Percentiles rank a stretch among this genome's conserved stretches.
phyloP scores from a whole-genome alignment of 2,797 vertebrate genomes.

The Sebastes minor region DNA sequence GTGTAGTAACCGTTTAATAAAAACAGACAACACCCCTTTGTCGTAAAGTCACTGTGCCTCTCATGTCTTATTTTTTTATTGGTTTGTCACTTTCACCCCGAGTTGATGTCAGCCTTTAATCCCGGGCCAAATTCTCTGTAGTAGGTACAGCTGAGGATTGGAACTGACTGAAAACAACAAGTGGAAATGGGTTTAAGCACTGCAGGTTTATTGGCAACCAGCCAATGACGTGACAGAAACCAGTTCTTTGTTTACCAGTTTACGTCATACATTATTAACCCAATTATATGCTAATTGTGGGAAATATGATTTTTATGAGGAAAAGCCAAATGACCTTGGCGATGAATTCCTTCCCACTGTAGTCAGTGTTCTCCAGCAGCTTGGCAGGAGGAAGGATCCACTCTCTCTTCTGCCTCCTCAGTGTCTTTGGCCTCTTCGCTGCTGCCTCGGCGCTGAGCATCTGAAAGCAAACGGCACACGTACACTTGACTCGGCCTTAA shows the following conservation, averaged over 20 bases:
- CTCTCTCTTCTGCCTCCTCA: conserved; percentile 87
- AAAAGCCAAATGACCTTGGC: conserved; percentile 83
- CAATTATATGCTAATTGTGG: background rate
- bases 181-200: background rate
- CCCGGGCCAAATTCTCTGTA: background rate
- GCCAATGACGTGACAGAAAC: background rate
- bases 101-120: background rate
- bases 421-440: background rate
- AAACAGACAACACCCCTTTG: background rate
- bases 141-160: background rate
- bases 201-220: background rate
- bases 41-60: background rate
- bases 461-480: conserved; percentile 37
- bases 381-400: conserved; percentile 91
- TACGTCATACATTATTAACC: background rate
- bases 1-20: background rate
- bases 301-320: background rate
- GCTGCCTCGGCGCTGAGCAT: conserved; percentile 32
- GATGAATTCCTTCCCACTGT: conserved; percentile 83
- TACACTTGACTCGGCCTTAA: background rate
- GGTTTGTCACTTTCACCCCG: background rate
- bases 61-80: background rate
- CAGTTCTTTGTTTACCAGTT: background rate
- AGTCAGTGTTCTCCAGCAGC: conserved; percentile 87
- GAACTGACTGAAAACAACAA: background rate